These are phyloP conservation scores for Anagyrus pseudococci DNA, from an alignment of 2,888 invertebrate species.

Conservation along the genomic window DNA sequence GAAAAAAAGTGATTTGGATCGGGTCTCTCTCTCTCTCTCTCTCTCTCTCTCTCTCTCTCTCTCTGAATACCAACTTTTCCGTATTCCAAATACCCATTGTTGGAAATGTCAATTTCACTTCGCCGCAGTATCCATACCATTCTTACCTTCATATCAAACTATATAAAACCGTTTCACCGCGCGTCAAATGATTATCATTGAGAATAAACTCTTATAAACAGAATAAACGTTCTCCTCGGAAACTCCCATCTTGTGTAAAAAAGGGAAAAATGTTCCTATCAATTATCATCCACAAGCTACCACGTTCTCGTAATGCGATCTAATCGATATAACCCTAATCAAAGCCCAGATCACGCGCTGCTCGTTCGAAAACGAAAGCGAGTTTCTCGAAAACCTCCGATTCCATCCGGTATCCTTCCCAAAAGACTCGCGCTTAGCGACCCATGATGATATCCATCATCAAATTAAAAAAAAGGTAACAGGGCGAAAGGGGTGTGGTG, in stretches of 20 bases:
- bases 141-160: too few species aligned
- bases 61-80: too few species aligned
- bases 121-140: too few species aligned
- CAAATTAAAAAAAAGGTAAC: neutral
- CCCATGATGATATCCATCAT: neutral
- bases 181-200: too few species aligned
- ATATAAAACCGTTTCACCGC: too few species aligned
- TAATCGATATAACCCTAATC: neutral
- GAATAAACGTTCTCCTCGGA: neutral
- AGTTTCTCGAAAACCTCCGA: neutral
- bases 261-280: too few species aligned
- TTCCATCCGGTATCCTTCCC: neutral
- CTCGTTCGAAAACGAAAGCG: conserved; percentile 8
- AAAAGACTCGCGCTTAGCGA: neutral
- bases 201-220: neutral
- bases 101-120: neutral
- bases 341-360: neutral
- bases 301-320: neutral
- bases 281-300: neutral
- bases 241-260: neutral
- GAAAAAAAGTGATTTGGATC: conserved; percentile 1
- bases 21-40: neutral
- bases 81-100: conserved; percentile 2
- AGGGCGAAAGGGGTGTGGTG: neutral
- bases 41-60: too few species aligned